Base-by-base conservation (phyloP, 2,113 vertebrate species). In the Nannobrachium achirus region DNA sequence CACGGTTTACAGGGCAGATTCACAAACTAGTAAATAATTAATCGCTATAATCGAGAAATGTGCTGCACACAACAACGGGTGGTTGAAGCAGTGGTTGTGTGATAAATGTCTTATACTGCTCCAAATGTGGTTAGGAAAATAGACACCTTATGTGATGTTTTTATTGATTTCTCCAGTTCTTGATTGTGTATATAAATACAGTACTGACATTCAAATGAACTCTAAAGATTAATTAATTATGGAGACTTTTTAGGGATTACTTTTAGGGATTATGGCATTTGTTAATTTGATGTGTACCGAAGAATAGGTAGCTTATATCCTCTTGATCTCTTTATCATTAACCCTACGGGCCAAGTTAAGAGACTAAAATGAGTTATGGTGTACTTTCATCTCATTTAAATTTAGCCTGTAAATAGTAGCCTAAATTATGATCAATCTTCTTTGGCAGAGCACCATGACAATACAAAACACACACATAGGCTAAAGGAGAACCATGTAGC, bases 161-260 rank as follows among this genome's bases (percentile, higher is more conserved):
- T 45, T 73, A 51, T 61, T 49, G 38, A 33, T 16, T 59, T 57
- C 20, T 5, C 56, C 3, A 39, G 63, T 74, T 63, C 44, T 49
- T 64, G 55, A 85, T 80, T 67, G 76, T 91, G 86, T 88, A 86
- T 87, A 91, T 88, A 86, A 85, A 82, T 66, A 59, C 70, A 85
- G 81, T 66, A 59, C 70, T 80, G 76, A 82, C 62, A 67, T 80
- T 75, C 40, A 76, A 69, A 82, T 82, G 63, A 87, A 78, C 78
- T 69, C 50, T 9, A 65, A 55, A 82, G 25, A 78, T 57, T 57
- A 20, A 82, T 68, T 20, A 78, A 81, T 80, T 64, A 73, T 62
- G n/a, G 44, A 10, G 48, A 82, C 78, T 81, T 75, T 68, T 57
- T 33, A 73, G 52, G 58, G 71, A 77, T 84, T 80, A 76, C 56